Evolutionary conservation across 2,888 invertebrate species (phyloP), one percentile per base, ranked within the genome.

Genomic region (Tachina fera): DNA sequence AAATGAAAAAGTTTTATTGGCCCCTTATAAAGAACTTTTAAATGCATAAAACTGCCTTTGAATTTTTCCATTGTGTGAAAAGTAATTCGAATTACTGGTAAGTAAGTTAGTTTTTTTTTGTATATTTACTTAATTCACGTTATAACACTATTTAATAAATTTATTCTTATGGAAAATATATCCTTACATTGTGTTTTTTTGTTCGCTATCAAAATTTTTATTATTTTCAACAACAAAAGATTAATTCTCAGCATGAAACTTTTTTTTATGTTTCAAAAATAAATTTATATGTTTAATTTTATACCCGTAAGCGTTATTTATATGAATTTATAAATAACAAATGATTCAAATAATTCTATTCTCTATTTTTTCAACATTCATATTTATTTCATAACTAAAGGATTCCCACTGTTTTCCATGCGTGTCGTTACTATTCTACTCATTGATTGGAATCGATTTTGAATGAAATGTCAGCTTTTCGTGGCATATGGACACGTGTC

Each of bases 291-390:
- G 8, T 76, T 67, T 53, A 45, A 61, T 79, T 82, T 76, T 39
- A 67, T 80, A 71, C 80, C 84, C 84, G 60, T 76, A 76, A 84
- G 84, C 84, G 58, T 45, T 76, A 76, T 76, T 80, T 76, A 41
- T 49, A 72, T 22, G 51, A 8, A 49, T 14, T 6, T 49, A 13
- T 14, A 0, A n/a, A 49, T 49, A 70, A 31, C 43, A 81, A 81
- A 84, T 65, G 67, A 67, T 76, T 72, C 19, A 71, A 76, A 71
- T 56, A 51, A 75, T 84, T 79, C 31, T 16, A 6, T 49, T 70
- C 61, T 10, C 1, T 31, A 31, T 45, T 56, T 31, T 58, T 1
- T 22, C 14, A 31, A 45, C 14, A 22, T 19, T 53, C 19, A 9
- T 19, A 58, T 49, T 75, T 16, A 6, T 51, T 68, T 8, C 22